Evolutionary conservation across 2,113 vertebrate genomes (phyloP).

Genomic region (Tringa solitaria): DNA sequence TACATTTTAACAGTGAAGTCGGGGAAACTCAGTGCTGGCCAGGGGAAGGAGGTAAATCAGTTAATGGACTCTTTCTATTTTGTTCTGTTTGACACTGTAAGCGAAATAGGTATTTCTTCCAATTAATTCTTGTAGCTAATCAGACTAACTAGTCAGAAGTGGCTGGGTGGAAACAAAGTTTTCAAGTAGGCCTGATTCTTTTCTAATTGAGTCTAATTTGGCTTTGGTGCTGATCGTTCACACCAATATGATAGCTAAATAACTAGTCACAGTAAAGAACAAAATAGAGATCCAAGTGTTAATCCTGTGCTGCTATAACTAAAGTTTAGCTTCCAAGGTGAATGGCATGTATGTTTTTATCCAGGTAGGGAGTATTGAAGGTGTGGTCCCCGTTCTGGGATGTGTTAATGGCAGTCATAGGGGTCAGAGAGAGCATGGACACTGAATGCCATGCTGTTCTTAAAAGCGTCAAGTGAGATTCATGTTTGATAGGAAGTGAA

Average conservation of each 20-base stretch:
- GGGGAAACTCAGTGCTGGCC: background rate
- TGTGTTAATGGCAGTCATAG: background rate
- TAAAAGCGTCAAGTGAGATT: background rate
- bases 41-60: background rate
- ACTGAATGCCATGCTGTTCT: background rate
- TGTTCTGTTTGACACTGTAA: background rate
- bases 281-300: background rate
- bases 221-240: background rate
- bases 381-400: background rate
- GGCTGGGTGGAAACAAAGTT: background rate
- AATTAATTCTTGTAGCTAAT: background rate
- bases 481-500: background rate
- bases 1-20: background rate
- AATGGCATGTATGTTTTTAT: background rate
- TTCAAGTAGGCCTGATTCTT: background rate
- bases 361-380: background rate
- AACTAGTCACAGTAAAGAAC: background rate
- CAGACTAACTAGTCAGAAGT: background rate
- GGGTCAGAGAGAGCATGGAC: background rate
- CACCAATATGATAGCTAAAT: accelerated
- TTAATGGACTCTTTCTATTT: background rate
- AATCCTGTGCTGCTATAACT: background rate
- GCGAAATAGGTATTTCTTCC: background rate
- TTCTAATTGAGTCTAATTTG: background rate
- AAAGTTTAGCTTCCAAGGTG: background rate